Percentiles rank a stretch among this genome's conserved stretches.
These are phyloP conservation scores for Urophycis tenuis DNA, from an alignment of 2,797 vertebrate species.

Conservation along the genomic window DNA sequence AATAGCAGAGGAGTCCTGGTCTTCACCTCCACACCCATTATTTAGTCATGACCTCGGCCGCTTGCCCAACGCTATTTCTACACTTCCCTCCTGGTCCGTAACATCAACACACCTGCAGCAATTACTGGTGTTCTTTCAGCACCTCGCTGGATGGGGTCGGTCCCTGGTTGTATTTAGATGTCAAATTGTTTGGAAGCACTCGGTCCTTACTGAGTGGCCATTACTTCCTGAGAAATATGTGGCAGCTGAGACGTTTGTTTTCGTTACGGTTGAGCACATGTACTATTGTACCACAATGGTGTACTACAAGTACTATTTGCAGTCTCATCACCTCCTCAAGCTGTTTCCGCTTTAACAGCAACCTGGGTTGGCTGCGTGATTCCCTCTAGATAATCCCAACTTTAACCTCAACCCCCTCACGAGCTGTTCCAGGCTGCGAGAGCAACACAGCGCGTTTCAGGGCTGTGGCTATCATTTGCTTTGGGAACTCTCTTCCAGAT, in stretches of 20 bases:
- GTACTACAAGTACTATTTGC: not conserved
- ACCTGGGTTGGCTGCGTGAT: not conserved
- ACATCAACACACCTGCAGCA: too few relatives aligned
- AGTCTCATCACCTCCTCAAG: not conserved
- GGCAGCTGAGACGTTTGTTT: not conserved
- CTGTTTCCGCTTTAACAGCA: not conserved
- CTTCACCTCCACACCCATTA: not conserved
- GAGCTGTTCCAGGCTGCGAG: not conserved
- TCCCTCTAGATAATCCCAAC: not conserved
- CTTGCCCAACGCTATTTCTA: not conserved
- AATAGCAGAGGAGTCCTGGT: not conserved
- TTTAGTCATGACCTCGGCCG: not conserved
- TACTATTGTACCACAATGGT: too few relatives aligned
- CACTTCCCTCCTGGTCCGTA: not conserved
- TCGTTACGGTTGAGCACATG: not conserved
- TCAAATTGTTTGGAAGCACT: too few relatives aligned
- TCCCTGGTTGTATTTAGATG: too few relatives aligned
- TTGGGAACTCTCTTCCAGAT: not conserved
- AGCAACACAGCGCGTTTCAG: too few relatives aligned
- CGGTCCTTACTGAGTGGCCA: too few relatives aligned
- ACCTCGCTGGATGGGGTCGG: too few relatives aligned
- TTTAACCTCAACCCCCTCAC: not conserved
- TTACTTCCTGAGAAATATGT: too few relatives aligned
- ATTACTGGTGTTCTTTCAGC: too few relatives aligned
- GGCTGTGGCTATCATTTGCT: not conserved